Evolutionary conservation across 2,113 vertebrate species (phyloP), one percentile per base, ranked within the genome.

Genomic region (Paratilapia polleni): DNA sequence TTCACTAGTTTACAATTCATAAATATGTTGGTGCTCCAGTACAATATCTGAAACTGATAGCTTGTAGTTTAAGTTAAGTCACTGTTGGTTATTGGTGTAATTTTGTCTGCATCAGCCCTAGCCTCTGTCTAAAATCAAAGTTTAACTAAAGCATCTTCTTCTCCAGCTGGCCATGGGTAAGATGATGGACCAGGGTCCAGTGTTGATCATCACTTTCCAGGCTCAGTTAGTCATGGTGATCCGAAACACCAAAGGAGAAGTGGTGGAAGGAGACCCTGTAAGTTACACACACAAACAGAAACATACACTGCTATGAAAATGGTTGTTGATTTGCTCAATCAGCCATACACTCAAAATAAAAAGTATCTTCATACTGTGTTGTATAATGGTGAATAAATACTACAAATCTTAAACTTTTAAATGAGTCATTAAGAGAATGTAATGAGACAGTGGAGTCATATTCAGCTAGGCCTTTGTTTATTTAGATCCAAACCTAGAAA

Each of bases 171-270:
- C 97, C 22, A 97, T 99, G 98, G 98, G 97, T 31, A 99, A 99
- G 96, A 98, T 99, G 97, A 99, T 99, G 98, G 98, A 99, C 68
- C 98, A 99, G 90, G 98, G 98, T 1, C 98, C 98, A 0, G 98
- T 99, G 20, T 91, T 99, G 63, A 98, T 99, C 52, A 97, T 99
- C 94, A 99, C 98, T 24, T 99, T 99, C 92, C 98, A 99, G 90
- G 98, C 98, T 62, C 98, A 99, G 93, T 78, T 98, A 1, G 98
- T 99, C 74, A 97, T 98, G 97, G 96, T 99, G 73, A 91, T 99
- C 80, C 96, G 96, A 87, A 97, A 97, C 93, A 86, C 96, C 80
- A 95, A 96, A 57, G 98, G 98, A 24, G 97, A 98, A 0, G 96
- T 99, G 90, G 97, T 99, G 5, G 98, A 99, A 92, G 98, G 98